Evolutionary conservation across 2,113 vertebrate genomes (phyloP).

Genomic region (Zeus faber): DNA sequence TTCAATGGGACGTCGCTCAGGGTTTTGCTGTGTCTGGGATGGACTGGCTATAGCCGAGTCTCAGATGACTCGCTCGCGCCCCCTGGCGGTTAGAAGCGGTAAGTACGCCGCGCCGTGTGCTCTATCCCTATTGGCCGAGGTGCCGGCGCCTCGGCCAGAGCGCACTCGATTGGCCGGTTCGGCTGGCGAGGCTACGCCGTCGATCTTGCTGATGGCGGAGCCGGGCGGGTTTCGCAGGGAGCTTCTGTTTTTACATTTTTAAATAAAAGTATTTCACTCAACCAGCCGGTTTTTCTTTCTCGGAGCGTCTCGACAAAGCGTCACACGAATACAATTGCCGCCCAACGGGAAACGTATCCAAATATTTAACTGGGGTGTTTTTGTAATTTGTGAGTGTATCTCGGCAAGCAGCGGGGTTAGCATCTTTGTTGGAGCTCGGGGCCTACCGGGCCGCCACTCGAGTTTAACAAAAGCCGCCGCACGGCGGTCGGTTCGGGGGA

Average conservation of each 20-base stretch:
- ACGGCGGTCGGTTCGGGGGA: too few relatives aligned
- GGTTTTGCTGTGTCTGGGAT: not conserved
- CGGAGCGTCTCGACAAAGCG: constrained; percentile 16
- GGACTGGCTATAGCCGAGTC: not conserved
- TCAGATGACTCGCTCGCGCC: constrained; percentile 25
- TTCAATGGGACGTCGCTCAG: too few relatives aligned
- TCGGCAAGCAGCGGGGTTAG: constrained; percentile 53
- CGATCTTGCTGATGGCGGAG: constrained; percentile 67
- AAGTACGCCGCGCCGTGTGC: not conserved
- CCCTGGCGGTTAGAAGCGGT: constrained; percentile 35
- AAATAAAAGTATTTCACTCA: constrained; percentile 58
- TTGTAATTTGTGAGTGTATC: constrained; percentile 57
- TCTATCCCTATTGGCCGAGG: constrained; percentile 58
- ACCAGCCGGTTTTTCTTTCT: constrained; percentile 15
- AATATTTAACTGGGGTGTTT: constrained; percentile 29
- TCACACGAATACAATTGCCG: constrained; percentile 13
- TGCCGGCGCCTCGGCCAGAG: constrained; percentile 43
- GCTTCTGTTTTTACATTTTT: constrained; percentile 60
- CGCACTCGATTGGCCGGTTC: constrained; percentile 52
- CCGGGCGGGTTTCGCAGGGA: constrained; percentile 62
- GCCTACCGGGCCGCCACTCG: constrained; percentile 67
- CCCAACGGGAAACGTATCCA: constrained; percentile 18
- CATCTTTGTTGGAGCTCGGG: constrained; percentile 69
- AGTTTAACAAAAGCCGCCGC: constrained; percentile 79
- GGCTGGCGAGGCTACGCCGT: constrained; percentile 44